These are phyloP conservation scores for Antechinus stuartii DNA, from an alignment of 2,113 vertebrate species.

Conservation along the genomic window DNA sequence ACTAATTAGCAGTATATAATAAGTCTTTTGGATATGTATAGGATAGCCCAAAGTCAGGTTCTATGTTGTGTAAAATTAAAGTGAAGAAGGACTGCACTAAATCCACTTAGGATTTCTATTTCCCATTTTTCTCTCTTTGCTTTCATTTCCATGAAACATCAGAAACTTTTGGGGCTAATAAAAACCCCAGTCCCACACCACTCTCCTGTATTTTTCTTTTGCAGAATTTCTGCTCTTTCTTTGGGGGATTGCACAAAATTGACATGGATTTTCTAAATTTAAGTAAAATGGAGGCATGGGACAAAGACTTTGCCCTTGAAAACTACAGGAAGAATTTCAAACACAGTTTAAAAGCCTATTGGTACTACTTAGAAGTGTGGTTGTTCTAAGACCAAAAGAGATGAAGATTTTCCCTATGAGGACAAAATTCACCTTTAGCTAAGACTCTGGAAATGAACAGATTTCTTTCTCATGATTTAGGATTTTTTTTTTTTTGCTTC, in stretches of 20 bases:
- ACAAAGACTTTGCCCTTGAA: background rate
- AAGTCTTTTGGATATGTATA: background rate
- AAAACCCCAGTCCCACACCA: background rate
- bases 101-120: background rate
- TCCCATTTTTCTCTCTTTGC: background rate
- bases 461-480: background rate
- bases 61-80: background rate
- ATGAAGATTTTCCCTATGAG: background rate
- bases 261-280: background rate
- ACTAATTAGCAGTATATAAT: slow-evolving; percentile 32
- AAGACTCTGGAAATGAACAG: background rate
- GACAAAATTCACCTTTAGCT: background rate
- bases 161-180: background rate
- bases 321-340: background rate
- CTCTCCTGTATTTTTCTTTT: background rate
- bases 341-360: background rate
- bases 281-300: background rate
- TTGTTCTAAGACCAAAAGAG: background rate
- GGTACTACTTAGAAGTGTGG: background rate
- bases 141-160: background rate
- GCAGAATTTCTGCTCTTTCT: background rate
- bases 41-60: background rate
- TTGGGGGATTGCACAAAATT: background rate
- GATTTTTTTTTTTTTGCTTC: background rate
- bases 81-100: background rate